A percentile compares a stretch with the other conserved stretches of the same genome.
phyloP scores from a whole-genome alignment of 2,888 invertebrate species.

The Meiosimyza platycephala region DNA sequence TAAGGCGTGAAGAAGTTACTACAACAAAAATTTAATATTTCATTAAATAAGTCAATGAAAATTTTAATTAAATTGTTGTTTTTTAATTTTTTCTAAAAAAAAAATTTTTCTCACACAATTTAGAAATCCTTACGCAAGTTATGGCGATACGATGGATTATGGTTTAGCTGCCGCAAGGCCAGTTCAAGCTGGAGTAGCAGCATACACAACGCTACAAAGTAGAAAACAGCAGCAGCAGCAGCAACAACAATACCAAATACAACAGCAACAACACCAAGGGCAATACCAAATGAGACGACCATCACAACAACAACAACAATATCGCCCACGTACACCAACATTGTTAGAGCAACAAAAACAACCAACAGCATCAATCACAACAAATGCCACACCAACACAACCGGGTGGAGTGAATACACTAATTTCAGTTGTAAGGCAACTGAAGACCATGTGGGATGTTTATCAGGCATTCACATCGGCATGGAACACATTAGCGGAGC shows the following conservation, averaged over 20 bases:
- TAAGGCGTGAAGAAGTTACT: no score
- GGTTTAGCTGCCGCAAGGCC: background rate
- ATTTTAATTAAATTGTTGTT: no score
- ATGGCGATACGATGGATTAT: no score
- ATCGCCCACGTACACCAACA: slow-evolving; percentile 10
- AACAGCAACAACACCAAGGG: background rate
- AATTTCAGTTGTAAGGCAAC: slow-evolving; percentile 52
- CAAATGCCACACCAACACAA: slow-evolving; percentile 2
- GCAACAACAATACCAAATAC: background rate
- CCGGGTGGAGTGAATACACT: slow-evolving; percentile 46
- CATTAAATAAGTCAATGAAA: no score
- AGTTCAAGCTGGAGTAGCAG: background rate
- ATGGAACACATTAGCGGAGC: slow-evolving; percentile 57
- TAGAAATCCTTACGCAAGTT: no score
- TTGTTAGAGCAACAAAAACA: background rate
- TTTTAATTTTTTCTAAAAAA: no score
- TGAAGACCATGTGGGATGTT: slow-evolving; percentile 62
- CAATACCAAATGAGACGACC: no score
- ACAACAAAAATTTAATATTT: no score
- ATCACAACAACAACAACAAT: background rate
- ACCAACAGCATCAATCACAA: slow-evolving; percentile 16
- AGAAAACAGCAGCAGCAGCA: slow-evolving; percentile 10
- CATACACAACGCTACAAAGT: background rate
- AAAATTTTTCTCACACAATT: no score
- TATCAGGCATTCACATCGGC: slow-evolving; percentile 59